These are phyloP conservation scores for Cheilosia soror DNA, from an alignment of 2,888 invertebrate genomes.

Conservation along the genomic window DNA sequence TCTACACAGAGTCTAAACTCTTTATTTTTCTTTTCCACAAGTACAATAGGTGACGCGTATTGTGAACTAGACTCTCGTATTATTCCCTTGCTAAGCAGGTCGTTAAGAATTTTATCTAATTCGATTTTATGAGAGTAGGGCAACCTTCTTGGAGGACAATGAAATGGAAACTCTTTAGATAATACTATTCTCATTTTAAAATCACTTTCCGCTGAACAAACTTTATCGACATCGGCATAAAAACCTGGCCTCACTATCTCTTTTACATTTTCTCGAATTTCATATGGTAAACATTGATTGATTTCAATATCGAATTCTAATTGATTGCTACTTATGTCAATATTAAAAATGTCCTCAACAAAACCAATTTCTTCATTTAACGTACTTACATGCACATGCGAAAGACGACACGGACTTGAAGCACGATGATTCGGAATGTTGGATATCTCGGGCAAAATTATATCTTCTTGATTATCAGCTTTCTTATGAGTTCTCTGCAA, in stretches of 20 bases:
- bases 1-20: constrained; percentile 59
- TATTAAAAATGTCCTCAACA: constrained; percentile 50
- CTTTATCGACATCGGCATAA: constrained; percentile 12
- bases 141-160: constrained; percentile 48
- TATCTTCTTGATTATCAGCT: constrained; percentile 24
- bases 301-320: constrained; percentile 33
- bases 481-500: constrained; percentile 21
- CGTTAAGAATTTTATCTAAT: constrained; percentile 48
- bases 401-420: constrained; percentile 19
- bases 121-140: constrained; percentile 49
- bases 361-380: constrained; percentile 20
- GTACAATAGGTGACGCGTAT: constrained; percentile 66
- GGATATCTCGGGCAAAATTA: not conserved
- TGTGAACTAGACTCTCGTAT: constrained; percentile 47
- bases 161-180: constrained; percentile 44
- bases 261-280: constrained; percentile 2
- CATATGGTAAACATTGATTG: constrained; percentile 19
- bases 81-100: constrained; percentile 26
- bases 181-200: constrained; percentile 51
- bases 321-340: constrained; percentile 28
- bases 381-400: constrained; percentile 33
- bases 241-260: constrained; percentile 33
- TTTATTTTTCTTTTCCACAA: constrained; percentile 65
- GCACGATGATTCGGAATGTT: constrained; percentile 3
- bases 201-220: constrained; percentile 3